phyloP scores from a whole-genome alignment of 2,797 vertebrate species.

The Hylomyscus alleni region DNA sequence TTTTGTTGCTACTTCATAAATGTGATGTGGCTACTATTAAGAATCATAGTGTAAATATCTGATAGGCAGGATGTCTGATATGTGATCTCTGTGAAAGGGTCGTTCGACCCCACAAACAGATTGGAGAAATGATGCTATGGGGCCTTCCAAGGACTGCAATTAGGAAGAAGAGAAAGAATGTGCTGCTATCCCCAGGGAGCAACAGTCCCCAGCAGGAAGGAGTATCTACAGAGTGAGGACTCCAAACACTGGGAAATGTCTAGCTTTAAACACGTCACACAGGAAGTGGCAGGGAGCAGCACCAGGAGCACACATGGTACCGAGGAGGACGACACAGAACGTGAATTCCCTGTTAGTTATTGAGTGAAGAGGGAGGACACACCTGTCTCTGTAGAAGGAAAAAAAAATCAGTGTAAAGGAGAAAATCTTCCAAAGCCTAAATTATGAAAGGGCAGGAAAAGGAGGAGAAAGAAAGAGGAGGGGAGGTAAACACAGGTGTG shows the following conservation, averaged over 20 bases:
- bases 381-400: not conserved
- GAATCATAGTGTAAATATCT: not conserved
- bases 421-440: not conserved
- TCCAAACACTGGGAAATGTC: not conserved
- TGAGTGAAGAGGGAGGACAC: not conserved
- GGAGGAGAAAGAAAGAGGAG: not conserved
- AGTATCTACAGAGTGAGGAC: not conserved
- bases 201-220: not conserved
- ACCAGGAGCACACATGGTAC: not conserved
- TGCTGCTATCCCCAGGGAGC: not conserved
- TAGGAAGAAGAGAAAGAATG: not conserved
- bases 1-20: not conserved
- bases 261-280: not conserved
- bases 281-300: not conserved
- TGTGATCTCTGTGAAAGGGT: not conserved
- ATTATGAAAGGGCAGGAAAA: not conserved
- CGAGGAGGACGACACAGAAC: not conserved
- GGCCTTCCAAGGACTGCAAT: not conserved
- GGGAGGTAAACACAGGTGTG: not conserved
- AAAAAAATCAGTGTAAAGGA: not conserved
- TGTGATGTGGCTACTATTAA: not conserved
- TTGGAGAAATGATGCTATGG: not conserved
- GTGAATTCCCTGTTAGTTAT: accelerated
- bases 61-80: not conserved
- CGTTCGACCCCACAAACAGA: not conserved